Conservation (phyloP, 1,140 invertebrate species). For the Helicoverpa armigera region DNA sequence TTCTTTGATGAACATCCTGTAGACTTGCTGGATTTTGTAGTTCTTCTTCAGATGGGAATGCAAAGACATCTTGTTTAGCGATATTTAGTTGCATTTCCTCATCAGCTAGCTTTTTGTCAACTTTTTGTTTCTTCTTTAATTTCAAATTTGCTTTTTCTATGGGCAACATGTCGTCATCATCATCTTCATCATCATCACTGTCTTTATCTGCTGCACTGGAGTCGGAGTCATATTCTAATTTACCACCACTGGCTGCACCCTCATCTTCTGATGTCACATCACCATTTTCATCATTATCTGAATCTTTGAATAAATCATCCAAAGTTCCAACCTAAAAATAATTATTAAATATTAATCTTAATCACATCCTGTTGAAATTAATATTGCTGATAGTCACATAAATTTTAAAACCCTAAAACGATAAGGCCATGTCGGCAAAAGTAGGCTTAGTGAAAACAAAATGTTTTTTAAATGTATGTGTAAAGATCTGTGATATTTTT, state of each 20-base stretch:
- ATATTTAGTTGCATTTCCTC: slow-evolving; percentile 93
- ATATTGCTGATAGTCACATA: background rate
- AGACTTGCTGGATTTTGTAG: slow-evolving; percentile 91
- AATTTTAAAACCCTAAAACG: too few species aligned
- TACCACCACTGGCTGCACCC: slow-evolving; percentile 66
- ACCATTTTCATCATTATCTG: slow-evolving; percentile 80
- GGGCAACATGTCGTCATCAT: slow-evolving; percentile 91
- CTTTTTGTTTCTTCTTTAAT: slow-evolving; percentile 91
- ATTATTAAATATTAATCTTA: too few species aligned
- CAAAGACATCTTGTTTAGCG: slow-evolving; percentile 91
- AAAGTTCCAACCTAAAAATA: slow-evolving; percentile 80
- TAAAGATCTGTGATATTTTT: too few species aligned
- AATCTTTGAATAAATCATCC: slow-evolving; percentile 83
- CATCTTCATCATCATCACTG: slow-evolving; percentile 79
- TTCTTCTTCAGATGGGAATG: slow-evolving; percentile 92
- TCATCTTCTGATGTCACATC: slow-evolving; percentile 73
- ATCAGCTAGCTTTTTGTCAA: slow-evolving; percentile 92
- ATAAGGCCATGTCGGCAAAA: too few species aligned
- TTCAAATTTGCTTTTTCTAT: slow-evolving; percentile 95
- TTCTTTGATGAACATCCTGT: slow-evolving; percentile 95
- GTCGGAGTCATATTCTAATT: slow-evolving; percentile 82
- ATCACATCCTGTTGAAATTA: too few species aligned
- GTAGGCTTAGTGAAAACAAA: too few species aligned
- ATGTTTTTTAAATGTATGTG: too few species aligned
- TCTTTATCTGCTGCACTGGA: slow-evolving; percentile 80